Evolutionary conservation across 2,113 vertebrate genomes (phyloP), one percentile per base, ranked within the genome.

Genomic region (Leptobrachium leishanense): DNA sequence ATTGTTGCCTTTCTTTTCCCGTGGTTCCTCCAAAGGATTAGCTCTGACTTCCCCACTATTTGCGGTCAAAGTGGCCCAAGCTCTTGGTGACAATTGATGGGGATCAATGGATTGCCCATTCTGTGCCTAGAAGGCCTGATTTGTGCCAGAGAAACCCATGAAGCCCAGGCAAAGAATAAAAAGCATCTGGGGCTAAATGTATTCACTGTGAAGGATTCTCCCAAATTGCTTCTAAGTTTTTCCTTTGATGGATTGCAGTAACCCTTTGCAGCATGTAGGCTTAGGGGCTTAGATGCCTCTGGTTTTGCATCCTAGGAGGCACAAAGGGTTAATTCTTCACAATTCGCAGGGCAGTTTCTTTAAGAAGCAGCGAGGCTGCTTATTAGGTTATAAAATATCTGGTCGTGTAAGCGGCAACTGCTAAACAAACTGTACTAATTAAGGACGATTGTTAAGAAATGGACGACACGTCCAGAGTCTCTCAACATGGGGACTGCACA

Each of bases 1-100:
- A 98, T 98, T 98, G 97, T 99, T 98, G 95, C 96, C 92, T 96
- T 96, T 97, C 95, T 97, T 96, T 95, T 94, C 95, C 96, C 94
- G 94, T 95, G 95, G 98, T 97, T 98, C 94, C 93, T 93, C 94
- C 92, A 92, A 91, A 95, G 96, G 97, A 99, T 99, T 98, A 98
- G 96, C 94, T 91, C 95, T 99, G 98, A 99, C 98, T 99, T 98
- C 92, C 93, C 94, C 90, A 91, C 95, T 94, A 96, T 94, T 95
- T 95, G 95, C 95, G 94, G 92, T 95, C 95, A 94, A 96, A 98
- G 95, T 96, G 95, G 92, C 95, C 94, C 94, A 93, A 95, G 96
- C 94, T 92, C 90, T 84, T 92, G 94, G 92, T 97, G 96, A 98
- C 97, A 98, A 98, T 95, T 95, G 96, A 95, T 88, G 94, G 91